These are phyloP conservation scores for Lycaon pictus DNA, from an alignment of 2,113 vertebrate species.

Conservation along the genomic window DNA sequence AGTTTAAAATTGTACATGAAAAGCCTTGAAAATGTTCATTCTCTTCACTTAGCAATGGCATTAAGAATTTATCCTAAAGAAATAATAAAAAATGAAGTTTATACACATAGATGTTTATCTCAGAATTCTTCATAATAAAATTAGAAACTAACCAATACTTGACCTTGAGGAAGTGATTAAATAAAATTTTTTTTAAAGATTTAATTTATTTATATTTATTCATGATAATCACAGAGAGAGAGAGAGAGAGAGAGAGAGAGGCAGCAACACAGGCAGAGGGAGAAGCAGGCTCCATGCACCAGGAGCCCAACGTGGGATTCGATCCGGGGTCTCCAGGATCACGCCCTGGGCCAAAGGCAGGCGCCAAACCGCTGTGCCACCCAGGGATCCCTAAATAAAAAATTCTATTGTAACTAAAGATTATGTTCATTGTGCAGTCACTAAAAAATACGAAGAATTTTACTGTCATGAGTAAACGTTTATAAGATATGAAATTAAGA, in stretches of 20 bases:
- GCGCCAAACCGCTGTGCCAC: too few species aligned
- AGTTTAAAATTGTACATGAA: neutral
- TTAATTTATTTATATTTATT: too few species aligned
- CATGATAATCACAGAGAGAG: too few species aligned
- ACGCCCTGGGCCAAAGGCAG: too few species aligned
- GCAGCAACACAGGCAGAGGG: too few species aligned
- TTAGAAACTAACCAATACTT: conserved; percentile 14
- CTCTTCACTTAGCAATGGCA: neutral
- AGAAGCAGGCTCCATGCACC: too few species aligned
- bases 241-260: too few species aligned
- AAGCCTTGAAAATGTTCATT: neutral
- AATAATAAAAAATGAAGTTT: conserved; percentile 35
- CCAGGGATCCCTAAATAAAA: too few species aligned
- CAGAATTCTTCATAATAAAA: conserved; percentile 34
- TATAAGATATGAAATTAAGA: neutral
- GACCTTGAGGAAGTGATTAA: neutral
- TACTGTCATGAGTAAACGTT: neutral
- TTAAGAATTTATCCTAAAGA: neutral
- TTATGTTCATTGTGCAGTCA: neutral
- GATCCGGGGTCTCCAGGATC: too few species aligned
- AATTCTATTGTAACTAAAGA: neutral
- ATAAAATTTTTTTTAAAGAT: too few species aligned
- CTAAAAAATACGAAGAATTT: conserved; percentile 37
- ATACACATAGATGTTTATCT: neutral
- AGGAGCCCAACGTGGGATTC: too few species aligned